Percentiles rank a stretch among this genome's conserved stretches.
Conservation (phyloP, 2,888 invertebrate genomes). For the Asteroscopus sphinx region DNA sequence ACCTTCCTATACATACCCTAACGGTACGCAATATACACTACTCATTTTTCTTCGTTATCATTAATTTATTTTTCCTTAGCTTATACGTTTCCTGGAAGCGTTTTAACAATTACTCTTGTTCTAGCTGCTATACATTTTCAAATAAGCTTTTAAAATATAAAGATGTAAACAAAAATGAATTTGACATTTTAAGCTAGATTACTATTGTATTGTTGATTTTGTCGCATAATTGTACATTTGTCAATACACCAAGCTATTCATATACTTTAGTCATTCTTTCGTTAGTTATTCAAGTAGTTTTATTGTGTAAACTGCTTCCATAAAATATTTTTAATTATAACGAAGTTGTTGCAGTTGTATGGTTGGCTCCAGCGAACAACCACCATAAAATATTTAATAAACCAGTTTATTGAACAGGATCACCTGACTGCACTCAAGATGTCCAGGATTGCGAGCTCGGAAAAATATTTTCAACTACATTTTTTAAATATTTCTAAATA, state of each 20-base stretch:
- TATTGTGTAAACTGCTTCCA: slow-evolving; percentile 3
- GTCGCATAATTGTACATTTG: not conserved
- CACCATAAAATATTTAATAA: slow-evolving; percentile 81
- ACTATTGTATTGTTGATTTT: not conserved
- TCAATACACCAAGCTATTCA: not conserved
- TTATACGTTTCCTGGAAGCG: slow-evolving; percentile 25
- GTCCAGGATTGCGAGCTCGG: slow-evolving; percentile 60
- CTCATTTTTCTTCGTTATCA: slow-evolving; percentile 72
- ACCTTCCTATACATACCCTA: slow-evolving; percentile 74
- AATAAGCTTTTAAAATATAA: slow-evolving; percentile 3
- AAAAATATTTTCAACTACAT: slow-evolving; percentile 52
- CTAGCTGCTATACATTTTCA: slow-evolving; percentile 7
- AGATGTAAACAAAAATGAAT: not conserved
- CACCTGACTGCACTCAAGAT: slow-evolving; percentile 67
- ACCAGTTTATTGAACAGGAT: slow-evolving; percentile 82
- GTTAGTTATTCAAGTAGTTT: not conserved
- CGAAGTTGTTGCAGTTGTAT: slow-evolving; percentile 51
- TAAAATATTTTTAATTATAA: slow-evolving; percentile 36
- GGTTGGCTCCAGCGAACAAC: slow-evolving; percentile 62
- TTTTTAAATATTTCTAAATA: slow-evolving; percentile 30
- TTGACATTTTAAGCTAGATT: not conserved
- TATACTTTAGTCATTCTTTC: slow-evolving; percentile 1
- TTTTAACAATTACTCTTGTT: slow-evolving; percentile 8
- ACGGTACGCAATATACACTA: slow-evolving; percentile 72
- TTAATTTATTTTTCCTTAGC: slow-evolving; percentile 55